Evolutionary conservation across 2,797 vertebrate genomes (phyloP).

Genomic region (Cossypha niveicapilla): DNA sequence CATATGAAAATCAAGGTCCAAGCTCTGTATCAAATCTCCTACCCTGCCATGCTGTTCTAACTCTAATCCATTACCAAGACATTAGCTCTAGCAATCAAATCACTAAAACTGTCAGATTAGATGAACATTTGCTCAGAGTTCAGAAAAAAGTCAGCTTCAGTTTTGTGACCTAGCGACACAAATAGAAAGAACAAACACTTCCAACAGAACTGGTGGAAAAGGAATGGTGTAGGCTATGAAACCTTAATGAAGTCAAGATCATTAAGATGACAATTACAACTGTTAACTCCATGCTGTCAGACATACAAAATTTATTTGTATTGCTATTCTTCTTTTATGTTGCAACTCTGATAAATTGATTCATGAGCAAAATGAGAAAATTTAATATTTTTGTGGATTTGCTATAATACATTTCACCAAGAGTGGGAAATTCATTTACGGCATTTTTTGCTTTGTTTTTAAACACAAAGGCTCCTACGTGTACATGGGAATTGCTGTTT

Average conservation of each 20-base stretch:
- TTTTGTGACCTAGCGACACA: neutral
- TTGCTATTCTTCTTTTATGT: neutral
- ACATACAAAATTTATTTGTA: neutral
- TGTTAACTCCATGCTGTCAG: neutral
- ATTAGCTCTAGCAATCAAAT: neutral
- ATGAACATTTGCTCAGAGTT: neutral
- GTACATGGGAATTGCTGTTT: neutral
- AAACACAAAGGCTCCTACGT: neutral
- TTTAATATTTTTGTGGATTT: accelerated
- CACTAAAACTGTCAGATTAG: neutral
- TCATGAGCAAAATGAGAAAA: neutral
- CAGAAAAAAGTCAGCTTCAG: neutral
- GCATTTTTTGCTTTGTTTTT: neutral
- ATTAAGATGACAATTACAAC: neutral
- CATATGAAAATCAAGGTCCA: neutral
- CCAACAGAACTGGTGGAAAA: neutral
- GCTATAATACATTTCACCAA: neutral
- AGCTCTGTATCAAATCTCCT: neutral
- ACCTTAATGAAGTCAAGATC: neutral
- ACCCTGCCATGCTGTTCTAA: neutral
- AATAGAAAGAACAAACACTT: neutral
- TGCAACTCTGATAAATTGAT: neutral
- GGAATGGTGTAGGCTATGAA: neutral
- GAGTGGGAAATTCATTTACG: neutral
- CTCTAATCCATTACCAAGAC: neutral